These are phyloP conservation scores for Tiaroga cobitis DNA, from an alignment of 2,797 vertebrate genomes.

Conservation along the genomic window DNA sequence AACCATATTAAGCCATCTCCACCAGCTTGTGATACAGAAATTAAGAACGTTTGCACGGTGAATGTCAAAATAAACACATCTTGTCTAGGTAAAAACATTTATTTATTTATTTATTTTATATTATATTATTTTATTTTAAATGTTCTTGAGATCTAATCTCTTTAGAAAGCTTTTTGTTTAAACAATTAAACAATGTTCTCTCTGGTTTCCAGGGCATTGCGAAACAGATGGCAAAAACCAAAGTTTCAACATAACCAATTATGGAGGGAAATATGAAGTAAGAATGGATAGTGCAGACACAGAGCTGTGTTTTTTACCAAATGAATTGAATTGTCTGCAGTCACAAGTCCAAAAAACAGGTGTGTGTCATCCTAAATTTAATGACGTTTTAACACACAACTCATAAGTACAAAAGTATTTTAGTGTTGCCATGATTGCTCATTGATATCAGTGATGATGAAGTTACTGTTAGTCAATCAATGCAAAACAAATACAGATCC, in stretches of 20 bases:
- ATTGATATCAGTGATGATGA: background rate
- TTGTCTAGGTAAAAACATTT: background rate
- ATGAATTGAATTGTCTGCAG: background rate
- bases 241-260: background rate
- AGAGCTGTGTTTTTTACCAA: background rate
- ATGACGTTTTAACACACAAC: background rate
- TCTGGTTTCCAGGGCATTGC: background rate
- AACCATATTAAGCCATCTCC: no score
- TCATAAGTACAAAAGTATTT: background rate
- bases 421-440: background rate
- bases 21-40: fast-evolving
- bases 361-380: background rate
- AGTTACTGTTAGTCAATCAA: background rate
- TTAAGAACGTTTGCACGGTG: no score
- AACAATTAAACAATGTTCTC: background rate
- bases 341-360: background rate
- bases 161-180: background rate
- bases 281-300: background rate
- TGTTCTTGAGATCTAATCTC: background rate
- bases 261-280: background rate
- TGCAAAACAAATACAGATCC: no score
- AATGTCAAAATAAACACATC: background rate
- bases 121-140: background rate
- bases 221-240: background rate
- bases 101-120: background rate